phyloP scores from a whole-genome alignment of 2,888 invertebrate species.

The Watsonalla binaria region DNA sequence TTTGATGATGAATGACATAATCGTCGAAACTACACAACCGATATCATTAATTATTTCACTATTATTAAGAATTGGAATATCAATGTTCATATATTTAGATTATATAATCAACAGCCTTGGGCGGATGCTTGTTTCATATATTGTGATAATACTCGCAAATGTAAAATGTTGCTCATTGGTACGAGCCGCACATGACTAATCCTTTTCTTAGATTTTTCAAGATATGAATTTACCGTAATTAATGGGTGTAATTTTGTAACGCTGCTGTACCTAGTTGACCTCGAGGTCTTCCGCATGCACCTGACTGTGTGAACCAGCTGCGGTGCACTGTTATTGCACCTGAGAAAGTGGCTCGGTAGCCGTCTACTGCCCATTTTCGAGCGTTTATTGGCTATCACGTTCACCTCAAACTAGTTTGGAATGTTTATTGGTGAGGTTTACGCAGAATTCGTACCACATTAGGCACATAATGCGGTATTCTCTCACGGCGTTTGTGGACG shows the following conservation, averaged over 20 bases:
- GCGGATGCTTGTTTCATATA: no score
- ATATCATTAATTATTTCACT: no score
- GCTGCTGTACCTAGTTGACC: slow-evolving; percentile 38
- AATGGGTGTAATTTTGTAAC: slow-evolving; percentile 4
- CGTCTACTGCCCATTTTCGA: slow-evolving; percentile 57
- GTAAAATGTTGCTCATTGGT: no score
- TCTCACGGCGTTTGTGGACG: slow-evolving; percentile 61
- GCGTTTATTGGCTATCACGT: slow-evolving; percentile 71
- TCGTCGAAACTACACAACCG: no score
- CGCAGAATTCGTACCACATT: slow-evolving; percentile 52
- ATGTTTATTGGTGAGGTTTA: slow-evolving; percentile 61
- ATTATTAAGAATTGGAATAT: no score
- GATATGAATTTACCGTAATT: background rate
- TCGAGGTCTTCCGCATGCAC: slow-evolving; percentile 31
- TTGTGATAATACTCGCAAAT: no score
- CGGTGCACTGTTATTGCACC: slow-evolving; percentile 48
- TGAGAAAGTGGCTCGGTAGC: slow-evolving; percentile 67
- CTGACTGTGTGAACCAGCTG: slow-evolving; percentile 48
- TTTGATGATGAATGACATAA: no score
- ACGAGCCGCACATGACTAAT: no score
- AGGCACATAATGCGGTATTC: slow-evolving; percentile 43
- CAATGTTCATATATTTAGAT: no score
- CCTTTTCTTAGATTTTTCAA: no score
- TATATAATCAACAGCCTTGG: no score
- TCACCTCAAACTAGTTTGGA: slow-evolving; percentile 69